Conservation (phyloP, 2,113 vertebrate species). For the Microtus oregoni region DNA sequence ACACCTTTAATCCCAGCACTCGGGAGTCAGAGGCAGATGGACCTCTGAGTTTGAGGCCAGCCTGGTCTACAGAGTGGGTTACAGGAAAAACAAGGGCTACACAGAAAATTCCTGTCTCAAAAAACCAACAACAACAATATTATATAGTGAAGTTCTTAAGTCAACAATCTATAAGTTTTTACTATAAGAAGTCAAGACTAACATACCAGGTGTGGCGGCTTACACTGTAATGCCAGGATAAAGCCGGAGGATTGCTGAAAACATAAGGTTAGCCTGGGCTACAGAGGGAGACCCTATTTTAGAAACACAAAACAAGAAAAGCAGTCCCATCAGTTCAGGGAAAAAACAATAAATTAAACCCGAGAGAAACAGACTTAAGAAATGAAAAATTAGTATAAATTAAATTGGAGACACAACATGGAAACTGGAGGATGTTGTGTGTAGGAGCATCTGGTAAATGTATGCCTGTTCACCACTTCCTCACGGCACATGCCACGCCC, state of each 20-base stretch:
- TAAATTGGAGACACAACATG: neutral
- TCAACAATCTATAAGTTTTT: neutral
- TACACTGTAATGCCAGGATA: neutral
- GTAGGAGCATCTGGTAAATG: neutral
- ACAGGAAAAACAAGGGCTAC: neutral
- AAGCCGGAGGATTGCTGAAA: neutral
- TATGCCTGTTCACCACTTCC: neutral
- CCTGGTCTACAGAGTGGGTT: neutral
- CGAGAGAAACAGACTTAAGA: neutral
- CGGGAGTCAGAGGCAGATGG: neutral
- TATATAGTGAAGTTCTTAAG: neutral
- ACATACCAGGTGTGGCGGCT: neutral
- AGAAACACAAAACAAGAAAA: neutral
- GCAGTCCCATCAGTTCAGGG: neutral
- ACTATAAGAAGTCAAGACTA: neutral
- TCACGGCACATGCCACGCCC: fast-evolving
- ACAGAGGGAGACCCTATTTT: neutral
- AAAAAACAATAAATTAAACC: neutral
- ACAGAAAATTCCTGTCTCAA: neutral
- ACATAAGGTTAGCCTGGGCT: neutral
- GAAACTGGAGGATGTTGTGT: neutral
- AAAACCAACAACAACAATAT: neutral
- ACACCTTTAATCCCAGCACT: too few species aligned
- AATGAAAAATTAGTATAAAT: neutral
- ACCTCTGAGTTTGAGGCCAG: neutral